Evolutionary conservation across 2,113 vertebrate genomes (phyloP).

Genomic region (Grammomys surdaster): DNA sequence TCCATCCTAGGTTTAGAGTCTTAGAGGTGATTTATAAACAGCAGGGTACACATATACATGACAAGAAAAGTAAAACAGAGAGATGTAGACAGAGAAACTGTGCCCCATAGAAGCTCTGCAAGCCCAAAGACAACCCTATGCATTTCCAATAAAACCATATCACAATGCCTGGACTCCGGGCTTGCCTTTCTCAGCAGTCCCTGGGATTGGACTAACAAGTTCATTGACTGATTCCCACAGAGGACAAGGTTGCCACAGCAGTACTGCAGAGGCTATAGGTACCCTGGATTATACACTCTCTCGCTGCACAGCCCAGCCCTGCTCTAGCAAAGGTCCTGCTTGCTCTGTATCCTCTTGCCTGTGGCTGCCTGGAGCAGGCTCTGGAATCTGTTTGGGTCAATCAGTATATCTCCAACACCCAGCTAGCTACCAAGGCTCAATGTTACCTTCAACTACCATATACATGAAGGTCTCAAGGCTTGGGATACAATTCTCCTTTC

Average conservation of each 20-base stretch:
- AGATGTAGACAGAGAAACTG: slow-evolving; percentile 50
- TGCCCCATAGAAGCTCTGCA: neutral
- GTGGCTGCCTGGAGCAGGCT: neutral
- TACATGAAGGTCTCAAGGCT: neutral
- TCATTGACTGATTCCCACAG: neutral
- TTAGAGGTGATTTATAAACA: slow-evolving; percentile 63
- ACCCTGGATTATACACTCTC: neutral
- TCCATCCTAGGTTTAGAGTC: neutral
- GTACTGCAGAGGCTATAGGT: neutral
- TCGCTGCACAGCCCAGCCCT: fast-evolving
- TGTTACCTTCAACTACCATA: neutral
- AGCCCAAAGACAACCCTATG: neutral
- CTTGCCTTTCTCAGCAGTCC: neutral
- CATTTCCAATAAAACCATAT: neutral
- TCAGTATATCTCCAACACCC: neutral
- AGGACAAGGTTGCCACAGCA: neutral
- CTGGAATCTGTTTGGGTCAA: neutral
- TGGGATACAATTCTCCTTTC: neutral
- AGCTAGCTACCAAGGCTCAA: neutral
- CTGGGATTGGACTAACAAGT: neutral
- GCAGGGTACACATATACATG: neutral
- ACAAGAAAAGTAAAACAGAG: slow-evolving; percentile 47
- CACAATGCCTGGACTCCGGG: neutral
- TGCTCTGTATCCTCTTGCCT: neutral
- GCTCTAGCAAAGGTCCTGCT: neutral